Evolutionary conservation across 2,113 vertebrate genomes (phyloP).

Genomic region (Baryphthengus martii): DNA sequence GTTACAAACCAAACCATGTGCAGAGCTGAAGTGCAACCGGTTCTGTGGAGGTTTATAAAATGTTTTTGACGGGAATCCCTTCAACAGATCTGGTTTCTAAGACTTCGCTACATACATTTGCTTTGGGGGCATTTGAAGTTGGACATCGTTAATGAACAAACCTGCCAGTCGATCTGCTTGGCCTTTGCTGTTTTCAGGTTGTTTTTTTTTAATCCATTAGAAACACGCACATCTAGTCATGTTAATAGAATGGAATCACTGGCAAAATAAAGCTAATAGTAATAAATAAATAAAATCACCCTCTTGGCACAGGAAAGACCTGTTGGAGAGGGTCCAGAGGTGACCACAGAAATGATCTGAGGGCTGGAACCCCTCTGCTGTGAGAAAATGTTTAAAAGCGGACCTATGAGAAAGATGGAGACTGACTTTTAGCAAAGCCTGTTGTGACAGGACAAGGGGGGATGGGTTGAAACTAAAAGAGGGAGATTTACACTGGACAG

Average conservation of each 20-base stretch:
- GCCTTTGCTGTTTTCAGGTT: neutral
- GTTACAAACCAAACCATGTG: conserved; percentile 22
- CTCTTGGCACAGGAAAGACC: no score
- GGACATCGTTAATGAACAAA: neutral
- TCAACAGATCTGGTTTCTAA: neutral
- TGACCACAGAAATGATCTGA: no score
- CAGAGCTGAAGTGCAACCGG: neutral
- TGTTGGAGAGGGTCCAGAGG: no score
- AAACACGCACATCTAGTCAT: neutral
- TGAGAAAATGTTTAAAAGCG: no score
- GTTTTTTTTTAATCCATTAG: neutral
- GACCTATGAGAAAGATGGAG: no score
- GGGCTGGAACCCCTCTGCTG: no score
- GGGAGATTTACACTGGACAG: no score
- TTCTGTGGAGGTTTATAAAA: neutral
- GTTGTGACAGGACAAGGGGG: no score
- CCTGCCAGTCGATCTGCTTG: neutral
- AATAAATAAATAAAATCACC: neutral
- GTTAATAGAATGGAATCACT: neutral
- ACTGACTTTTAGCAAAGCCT: no score
- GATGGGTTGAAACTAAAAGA: no score
- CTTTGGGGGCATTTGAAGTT: neutral
- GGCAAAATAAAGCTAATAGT: neutral
- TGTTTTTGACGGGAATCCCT: conserved; percentile 1
- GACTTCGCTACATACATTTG: neutral